Conservation (phyloP, 1,140 invertebrate genomes). For the Hypothenemus hampei region DNA sequence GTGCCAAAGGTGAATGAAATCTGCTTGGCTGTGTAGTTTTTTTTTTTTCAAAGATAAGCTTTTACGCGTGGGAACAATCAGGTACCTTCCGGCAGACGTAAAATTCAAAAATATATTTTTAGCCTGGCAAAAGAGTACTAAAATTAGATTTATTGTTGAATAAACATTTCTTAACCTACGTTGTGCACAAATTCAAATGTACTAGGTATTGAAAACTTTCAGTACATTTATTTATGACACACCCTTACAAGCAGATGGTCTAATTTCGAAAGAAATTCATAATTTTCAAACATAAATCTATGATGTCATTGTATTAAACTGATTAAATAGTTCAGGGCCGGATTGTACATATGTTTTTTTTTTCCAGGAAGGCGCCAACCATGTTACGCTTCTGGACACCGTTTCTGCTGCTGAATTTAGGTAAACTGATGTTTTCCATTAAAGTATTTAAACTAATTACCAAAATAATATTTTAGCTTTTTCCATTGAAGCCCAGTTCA, state of each 20-base stretch:
- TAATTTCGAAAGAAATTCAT: conserved; percentile 16
- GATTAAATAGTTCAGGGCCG: background rate
- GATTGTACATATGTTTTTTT: background rate
- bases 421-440: background rate
- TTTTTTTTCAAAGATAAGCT: background rate
- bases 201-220: background rate
- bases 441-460: background rate
- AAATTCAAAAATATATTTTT: conserved; percentile 17
- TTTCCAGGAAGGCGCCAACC: background rate
- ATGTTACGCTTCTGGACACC: background rate
- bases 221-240: background rate
- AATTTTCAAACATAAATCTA: background rate
- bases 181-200: background rate
- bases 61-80: background rate
- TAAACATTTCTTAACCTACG: too few relatives aligned
- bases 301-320: conserved; percentile 17
- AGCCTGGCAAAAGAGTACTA: conserved; percentile 7
- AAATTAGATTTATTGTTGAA: conserved; percentile 24
- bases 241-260: conserved; percentile 1
- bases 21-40: background rate
- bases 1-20: background rate
- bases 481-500: background rate
- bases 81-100: conserved; percentile 6
- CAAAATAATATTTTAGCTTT: background rate
- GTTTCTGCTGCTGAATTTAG: background rate